A percentile compares a stretch with the other conserved stretches of the same genome.
Conservation (phyloP, 1,140 invertebrate species). For the Octopus bimaculoides region DNA sequence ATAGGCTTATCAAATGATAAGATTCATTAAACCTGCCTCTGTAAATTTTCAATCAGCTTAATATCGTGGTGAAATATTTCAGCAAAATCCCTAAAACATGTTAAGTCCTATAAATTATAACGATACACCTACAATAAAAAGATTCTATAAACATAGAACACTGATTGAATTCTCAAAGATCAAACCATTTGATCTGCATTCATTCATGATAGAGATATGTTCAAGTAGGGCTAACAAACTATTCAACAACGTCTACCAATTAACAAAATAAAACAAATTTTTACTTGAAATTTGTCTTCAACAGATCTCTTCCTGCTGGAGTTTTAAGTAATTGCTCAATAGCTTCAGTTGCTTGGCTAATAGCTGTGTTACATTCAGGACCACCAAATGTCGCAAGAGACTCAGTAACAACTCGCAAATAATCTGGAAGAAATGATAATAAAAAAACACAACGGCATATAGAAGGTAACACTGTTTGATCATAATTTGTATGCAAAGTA, state of each 20-base stretch:
- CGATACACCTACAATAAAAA: too few relatives aligned
- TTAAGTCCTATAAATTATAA: too few relatives aligned
- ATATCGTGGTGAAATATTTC: too few relatives aligned
- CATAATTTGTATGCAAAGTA: too few relatives aligned
- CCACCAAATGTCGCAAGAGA: constrained; percentile 42
- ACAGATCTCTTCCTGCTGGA: constrained; percentile 58
- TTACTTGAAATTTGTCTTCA: constrained; percentile 50
- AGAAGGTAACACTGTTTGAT: too few relatives aligned
- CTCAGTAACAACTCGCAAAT: constrained; percentile 50
- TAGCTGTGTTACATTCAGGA: constrained; percentile 43
- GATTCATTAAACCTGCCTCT: too few relatives aligned
- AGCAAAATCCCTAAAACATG: too few relatives aligned
- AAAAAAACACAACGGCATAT: too few relatives aligned
- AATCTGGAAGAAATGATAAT: constrained; percentile 33
- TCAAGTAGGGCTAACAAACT: neutral
- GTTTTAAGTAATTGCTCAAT: constrained; percentile 67
- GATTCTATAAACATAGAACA: too few relatives aligned
- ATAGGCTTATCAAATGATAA: too few relatives aligned
- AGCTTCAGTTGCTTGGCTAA: constrained; percentile 67
- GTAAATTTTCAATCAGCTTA: too few relatives aligned
- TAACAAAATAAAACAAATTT: constrained; percentile 13
- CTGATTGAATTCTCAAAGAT: neutral
- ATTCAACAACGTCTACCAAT: neutral
- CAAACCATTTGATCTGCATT: neutral
- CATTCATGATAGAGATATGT: neutral